These are phyloP conservation scores for Seriola dumerili DNA, from an alignment of 2,113 vertebrate species.

Conservation along the genomic window DNA sequence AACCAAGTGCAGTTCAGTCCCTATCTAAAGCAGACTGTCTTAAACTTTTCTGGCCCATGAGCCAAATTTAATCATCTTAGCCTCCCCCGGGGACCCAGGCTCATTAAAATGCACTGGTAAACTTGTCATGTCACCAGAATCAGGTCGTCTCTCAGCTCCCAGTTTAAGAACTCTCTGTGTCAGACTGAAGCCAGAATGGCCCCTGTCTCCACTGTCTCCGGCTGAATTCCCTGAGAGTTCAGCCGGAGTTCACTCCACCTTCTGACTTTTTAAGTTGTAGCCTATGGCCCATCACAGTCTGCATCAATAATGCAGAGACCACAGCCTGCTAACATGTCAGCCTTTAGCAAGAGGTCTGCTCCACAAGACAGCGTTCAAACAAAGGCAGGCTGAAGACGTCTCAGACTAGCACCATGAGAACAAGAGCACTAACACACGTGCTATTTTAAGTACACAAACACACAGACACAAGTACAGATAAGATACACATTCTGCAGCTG, in stretches of 20 bases:
- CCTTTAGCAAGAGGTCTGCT: slow-evolving; percentile 50
- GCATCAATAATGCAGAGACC: slow-evolving; percentile 78
- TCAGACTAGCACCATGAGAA: slow-evolving; percentile 42
- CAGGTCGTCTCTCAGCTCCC: slow-evolving; percentile 55
- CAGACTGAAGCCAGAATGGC: slow-evolving; percentile 19
- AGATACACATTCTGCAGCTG: slow-evolving; percentile 25
- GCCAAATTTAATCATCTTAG: slow-evolving; percentile 70
- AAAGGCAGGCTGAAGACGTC: slow-evolving; percentile 41
- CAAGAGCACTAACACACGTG: slow-evolving; percentile 17
- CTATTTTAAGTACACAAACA: slow-evolving; percentile 36
- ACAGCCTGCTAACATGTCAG: slow-evolving; percentile 68
- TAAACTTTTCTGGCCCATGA: slow-evolving; percentile 55
- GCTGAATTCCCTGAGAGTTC: slow-evolving; percentile 62
- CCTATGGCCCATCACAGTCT: slow-evolving; percentile 62
- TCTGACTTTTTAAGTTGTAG: slow-evolving; percentile 64
- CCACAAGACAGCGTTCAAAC: slow-evolving; percentile 40
- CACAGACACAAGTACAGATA: not conserved
- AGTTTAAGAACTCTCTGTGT: slow-evolving; percentile 36
- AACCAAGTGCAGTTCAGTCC: slow-evolving; percentile 3
- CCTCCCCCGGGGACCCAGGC: slow-evolving; percentile 58
- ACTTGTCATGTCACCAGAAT: slow-evolving; percentile 66
- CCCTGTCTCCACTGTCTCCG: slow-evolving; percentile 31
- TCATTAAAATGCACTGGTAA: slow-evolving; percentile 73
- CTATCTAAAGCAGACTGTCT: slow-evolving; percentile 45
- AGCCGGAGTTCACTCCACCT: slow-evolving; percentile 69